Conservation (phyloP, 2,888 invertebrate species). For the Sthenelais limicola region DNA sequence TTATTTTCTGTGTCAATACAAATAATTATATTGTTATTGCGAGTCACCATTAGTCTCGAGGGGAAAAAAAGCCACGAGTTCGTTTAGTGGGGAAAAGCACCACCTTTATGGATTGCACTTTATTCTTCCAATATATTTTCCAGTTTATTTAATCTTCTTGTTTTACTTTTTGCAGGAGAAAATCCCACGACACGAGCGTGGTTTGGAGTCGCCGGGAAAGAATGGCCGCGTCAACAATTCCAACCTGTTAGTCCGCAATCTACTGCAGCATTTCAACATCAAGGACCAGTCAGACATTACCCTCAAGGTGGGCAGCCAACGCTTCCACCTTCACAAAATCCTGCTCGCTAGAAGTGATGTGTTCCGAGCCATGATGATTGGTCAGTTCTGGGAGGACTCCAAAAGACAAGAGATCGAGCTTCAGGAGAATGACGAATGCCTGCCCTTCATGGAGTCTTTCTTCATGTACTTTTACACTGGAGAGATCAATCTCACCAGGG, state of each 20-base stretch:
- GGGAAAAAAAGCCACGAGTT: no score
- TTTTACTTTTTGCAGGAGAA: slow-evolving; percentile 25
- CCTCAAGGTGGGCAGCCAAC: slow-evolving; percentile 5
- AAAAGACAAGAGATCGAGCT: slow-evolving; percentile 28
- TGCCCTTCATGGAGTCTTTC: slow-evolving; percentile 39
- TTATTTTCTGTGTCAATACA: no score
- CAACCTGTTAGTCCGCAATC: slow-evolving; percentile 17
- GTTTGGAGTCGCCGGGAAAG: slow-evolving; percentile 9
- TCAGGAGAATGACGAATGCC: slow-evolving; percentile 24
- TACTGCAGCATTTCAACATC: slow-evolving; percentile 35
- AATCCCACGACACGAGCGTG: slow-evolving; percentile 16
- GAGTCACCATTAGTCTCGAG: no score
- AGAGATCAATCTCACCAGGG: slow-evolving; percentile 22
- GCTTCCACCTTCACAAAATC: slow-evolving; percentile 43
- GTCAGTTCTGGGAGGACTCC: slow-evolving; percentile 38
- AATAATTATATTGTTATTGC: no score
- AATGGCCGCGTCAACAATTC: not conserved
- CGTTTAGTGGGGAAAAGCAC: no score
- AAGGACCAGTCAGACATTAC: slow-evolving; percentile 37
- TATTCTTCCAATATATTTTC: no score
- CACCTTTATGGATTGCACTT: no score
- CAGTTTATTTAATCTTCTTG: no score
- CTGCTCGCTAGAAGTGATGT: slow-evolving; percentile 39
- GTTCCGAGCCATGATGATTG: slow-evolving; percentile 38
- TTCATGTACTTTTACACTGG: slow-evolving; percentile 45